Conservation (phyloP, 2,888 invertebrate genomes). For the Biston stratarius region DNA sequence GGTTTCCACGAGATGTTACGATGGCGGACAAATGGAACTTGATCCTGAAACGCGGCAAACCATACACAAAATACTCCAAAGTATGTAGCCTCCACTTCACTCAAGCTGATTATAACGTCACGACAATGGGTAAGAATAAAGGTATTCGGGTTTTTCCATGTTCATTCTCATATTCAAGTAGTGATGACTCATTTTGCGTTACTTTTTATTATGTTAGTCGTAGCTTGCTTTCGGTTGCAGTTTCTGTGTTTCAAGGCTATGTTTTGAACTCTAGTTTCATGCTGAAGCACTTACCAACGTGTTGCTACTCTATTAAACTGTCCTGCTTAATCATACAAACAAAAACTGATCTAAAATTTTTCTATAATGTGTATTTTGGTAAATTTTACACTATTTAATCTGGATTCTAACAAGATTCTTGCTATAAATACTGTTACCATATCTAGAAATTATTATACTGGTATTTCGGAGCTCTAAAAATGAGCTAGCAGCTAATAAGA, state of each 20-base stretch:
- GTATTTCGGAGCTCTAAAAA: too few relatives aligned
- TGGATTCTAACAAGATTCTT: conserved; percentile 2
- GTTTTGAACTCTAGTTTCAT: conserved; percentile 17
- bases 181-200: conserved; percentile 42
- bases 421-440: not conserved
- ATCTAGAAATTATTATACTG: too few relatives aligned
- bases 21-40: conserved; percentile 81
- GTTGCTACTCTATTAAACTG: not conserved
- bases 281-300: conserved; percentile 8
- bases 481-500: too few relatives aligned
- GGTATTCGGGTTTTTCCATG: conserved; percentile 80
- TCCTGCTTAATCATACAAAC: not conserved
- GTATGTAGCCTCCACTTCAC: conserved; percentile 83
- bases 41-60: conserved; percentile 80
- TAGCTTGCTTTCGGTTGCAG: conserved; percentile 28
- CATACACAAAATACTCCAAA: conserved; percentile 83
- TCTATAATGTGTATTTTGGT: not conserved
- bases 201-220: conserved; percentile 31
- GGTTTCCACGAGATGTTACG: conserved; percentile 74
- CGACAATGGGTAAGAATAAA: conserved; percentile 85
- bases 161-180: conserved; percentile 59
- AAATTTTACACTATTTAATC: not conserved
- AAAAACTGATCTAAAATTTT: not conserved
- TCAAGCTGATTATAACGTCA: conserved; percentile 80
- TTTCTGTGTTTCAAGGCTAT: conserved; percentile 27